A percentile compares a stretch with the other conserved stretches of the same genome.
These are phyloP conservation scores for Dryadula phaetusa DNA, from an alignment of 2,888 invertebrate genomes.

Conservation along the genomic window DNA sequence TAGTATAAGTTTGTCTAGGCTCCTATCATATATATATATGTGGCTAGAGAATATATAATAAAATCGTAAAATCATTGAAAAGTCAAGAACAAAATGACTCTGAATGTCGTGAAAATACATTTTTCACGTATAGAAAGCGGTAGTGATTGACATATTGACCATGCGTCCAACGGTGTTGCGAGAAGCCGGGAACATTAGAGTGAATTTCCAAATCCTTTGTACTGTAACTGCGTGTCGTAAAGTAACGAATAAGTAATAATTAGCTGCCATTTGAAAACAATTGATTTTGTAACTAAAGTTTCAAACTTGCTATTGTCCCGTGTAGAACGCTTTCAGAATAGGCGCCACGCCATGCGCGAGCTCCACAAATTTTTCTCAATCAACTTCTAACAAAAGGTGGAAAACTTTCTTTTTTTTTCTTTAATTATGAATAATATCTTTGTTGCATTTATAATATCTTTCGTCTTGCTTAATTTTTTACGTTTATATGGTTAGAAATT, in stretches of 20 bases:
- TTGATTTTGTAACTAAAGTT: conserved; percentile 52
- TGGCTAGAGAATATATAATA: neutral
- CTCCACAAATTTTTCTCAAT: conserved; percentile 36
- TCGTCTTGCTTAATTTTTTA: neutral
- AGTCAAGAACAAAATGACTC: neutral
- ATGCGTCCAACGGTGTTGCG: conserved; percentile 42
- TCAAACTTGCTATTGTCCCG: conserved; percentile 44
- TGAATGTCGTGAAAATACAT: neutral
- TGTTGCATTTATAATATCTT: conserved; percentile 5
- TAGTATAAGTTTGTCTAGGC: too few relatives aligned
- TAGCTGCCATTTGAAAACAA: conserved; percentile 55
- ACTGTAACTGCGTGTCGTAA: conserved; percentile 48
- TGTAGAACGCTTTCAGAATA: conserved; percentile 43
- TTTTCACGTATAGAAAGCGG: conserved; percentile 10
- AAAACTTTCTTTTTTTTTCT: conserved; percentile 33
- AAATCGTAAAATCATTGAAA: neutral
- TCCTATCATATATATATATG: too few relatives aligned
- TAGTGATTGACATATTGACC: conserved; percentile 35
- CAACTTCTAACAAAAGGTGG: conserved; percentile 38
- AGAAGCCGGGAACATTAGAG: conserved; percentile 44
- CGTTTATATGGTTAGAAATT: neutral
- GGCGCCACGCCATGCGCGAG: conserved; percentile 5
- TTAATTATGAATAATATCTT: conserved; percentile 25
- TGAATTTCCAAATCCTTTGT: conserved; percentile 49
- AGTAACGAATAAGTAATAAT: conserved; percentile 55